Percentiles rank a stretch among this genome's conserved stretches.
Conservation (phyloP, 2,888 invertebrate genomes). For the Lissonota sp. region DNA sequence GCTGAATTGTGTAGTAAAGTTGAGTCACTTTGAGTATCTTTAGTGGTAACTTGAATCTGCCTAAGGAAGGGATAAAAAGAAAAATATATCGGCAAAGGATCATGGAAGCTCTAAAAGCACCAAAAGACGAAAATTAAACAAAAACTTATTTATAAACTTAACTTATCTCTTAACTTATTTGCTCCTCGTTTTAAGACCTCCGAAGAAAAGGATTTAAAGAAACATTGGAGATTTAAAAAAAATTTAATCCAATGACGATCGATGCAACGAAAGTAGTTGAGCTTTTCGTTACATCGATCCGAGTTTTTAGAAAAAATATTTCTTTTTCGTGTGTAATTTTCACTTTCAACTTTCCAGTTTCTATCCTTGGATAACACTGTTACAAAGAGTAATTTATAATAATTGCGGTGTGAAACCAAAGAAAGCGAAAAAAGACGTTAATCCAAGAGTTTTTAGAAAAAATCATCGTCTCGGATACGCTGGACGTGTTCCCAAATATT, state of each 20-base stretch:
- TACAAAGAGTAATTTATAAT: constrained; percentile 22
- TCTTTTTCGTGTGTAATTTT: constrained; percentile 23
- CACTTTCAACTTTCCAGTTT: constrained; percentile 7
- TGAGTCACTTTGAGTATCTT: too few species aligned
- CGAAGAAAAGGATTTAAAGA: too few species aligned
- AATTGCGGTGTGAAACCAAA: constrained; percentile 26
- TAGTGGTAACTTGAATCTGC: too few species aligned
- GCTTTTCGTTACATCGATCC: too few species aligned
- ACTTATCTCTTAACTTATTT: not conserved
- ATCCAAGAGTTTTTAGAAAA: constrained; percentile 20
- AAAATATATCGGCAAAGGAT: not conserved
- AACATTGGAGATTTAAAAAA: too few species aligned
- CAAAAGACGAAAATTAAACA: constrained; percentile 36
- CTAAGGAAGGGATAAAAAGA: too few species aligned
- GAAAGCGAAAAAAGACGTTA: constrained; percentile 56
- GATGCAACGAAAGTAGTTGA: too few species aligned
- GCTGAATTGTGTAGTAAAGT: too few species aligned
- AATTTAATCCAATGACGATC: too few species aligned
- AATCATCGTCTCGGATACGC: constrained; percentile 43
- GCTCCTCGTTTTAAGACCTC: too few species aligned
- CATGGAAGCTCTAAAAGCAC: constrained; percentile 20
- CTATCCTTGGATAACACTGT: constrained; percentile 19
- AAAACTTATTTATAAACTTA: not conserved
- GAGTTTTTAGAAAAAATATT: not conserved
- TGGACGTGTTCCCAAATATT: constrained; percentile 41